Percentiles rank a stretch among this genome's conserved stretches.
These are phyloP conservation scores for Pseudomugil tenellus DNA, from an alignment of 2,797 vertebrate species.

Conservation along the genomic window DNA sequence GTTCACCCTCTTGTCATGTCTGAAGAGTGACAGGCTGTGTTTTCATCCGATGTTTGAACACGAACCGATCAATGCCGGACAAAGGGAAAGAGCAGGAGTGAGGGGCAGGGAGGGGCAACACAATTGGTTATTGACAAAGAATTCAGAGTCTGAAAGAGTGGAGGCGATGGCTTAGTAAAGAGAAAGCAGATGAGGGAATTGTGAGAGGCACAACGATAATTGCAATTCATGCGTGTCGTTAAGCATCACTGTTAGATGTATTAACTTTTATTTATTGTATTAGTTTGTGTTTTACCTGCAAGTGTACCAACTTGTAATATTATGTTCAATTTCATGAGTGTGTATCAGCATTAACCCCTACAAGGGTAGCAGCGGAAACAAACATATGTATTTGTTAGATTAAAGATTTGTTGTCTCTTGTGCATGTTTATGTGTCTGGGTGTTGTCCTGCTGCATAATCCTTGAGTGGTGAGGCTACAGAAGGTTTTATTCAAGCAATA, in stretches of 20 bases:
- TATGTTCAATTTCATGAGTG: slow-evolving; percentile 22
- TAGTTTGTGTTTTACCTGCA: slow-evolving; percentile 25
- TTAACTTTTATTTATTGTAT: slow-evolving; percentile 35
- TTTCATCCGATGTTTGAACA: slow-evolving; percentile 79
- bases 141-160: slow-evolving; percentile 81
- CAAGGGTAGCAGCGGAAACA: background rate
- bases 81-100: slow-evolving; percentile 73
- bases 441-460: background rate
- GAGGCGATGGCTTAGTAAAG: slow-evolving; percentile 73
- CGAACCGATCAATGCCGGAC: slow-evolving; percentile 81
- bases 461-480: background rate
- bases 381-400: background rate
- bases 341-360: slow-evolving; percentile 20
- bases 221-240: slow-evolving; percentile 27
- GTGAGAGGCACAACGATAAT: slow-evolving; percentile 24
- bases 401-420: background rate
- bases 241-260: slow-evolving; percentile 43
- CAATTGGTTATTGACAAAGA: slow-evolving; percentile 87
- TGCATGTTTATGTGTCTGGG: slow-evolving; percentile 1
- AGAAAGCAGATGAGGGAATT: slow-evolving; percentile 45
- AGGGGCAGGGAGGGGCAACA: slow-evolving; percentile 71
- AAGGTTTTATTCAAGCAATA: slow-evolving; percentile 2
- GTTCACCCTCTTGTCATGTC: slow-evolving; percentile 49
- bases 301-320: background rate
- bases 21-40: slow-evolving; percentile 80